Conservation (phyloP, 1,140 invertebrate genomes). For the Chironomus striatipennis region DNA sequence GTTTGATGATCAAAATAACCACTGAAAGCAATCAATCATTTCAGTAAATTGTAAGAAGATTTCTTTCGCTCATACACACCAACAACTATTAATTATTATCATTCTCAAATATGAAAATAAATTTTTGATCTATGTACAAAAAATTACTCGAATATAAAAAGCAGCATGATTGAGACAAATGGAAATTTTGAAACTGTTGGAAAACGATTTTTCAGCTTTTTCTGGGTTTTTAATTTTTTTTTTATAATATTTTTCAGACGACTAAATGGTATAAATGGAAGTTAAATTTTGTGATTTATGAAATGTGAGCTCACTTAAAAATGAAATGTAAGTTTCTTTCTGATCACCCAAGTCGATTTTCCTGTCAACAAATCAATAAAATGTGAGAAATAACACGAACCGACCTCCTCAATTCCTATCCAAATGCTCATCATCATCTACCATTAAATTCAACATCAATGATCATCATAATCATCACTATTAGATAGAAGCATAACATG, state of each 20-base stretch:
- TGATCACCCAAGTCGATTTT: background rate
- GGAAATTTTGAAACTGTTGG: too few relatives aligned
- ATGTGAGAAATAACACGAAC: background rate
- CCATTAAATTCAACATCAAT: background rate
- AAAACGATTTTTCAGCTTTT: too few relatives aligned
- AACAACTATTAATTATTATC: constrained; percentile 10
- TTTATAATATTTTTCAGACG: too few relatives aligned
- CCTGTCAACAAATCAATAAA: background rate
- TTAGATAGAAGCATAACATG: background rate
- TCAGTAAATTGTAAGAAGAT: constrained; percentile 4
- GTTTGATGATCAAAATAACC: constrained; percentile 22
- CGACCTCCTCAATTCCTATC: background rate
- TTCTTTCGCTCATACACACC: background rate
- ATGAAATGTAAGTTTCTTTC: background rate
- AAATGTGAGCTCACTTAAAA: background rate
- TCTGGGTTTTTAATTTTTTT: too few relatives aligned
- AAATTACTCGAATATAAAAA: too few relatives aligned
- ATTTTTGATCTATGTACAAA: too few relatives aligned
- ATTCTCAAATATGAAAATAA: background rate
- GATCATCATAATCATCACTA: background rate
- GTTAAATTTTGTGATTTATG: too few relatives aligned
- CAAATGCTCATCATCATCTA: background rate
- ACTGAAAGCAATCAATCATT: constrained; percentile 23
- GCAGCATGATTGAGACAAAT: too few relatives aligned
- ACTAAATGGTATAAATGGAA: too few relatives aligned